Evolutionary conservation across 1,140 invertebrate genomes (phyloP).

Genomic region (Zophobas morio): DNA sequence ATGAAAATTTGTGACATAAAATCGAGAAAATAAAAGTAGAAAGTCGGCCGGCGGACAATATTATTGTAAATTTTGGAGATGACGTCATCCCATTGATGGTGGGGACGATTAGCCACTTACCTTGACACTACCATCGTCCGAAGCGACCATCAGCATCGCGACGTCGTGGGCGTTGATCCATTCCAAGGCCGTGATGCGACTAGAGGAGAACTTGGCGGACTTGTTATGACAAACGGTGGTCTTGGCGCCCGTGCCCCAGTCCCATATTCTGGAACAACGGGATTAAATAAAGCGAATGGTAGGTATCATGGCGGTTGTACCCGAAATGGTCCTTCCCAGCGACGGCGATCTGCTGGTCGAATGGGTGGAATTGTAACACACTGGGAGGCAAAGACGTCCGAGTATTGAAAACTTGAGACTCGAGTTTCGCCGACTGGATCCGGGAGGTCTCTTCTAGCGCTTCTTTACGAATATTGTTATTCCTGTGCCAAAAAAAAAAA

Average conservation of each 20-base stretch:
- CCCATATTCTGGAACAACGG: conserved; percentile 75
- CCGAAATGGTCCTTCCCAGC: conserved; percentile 80
- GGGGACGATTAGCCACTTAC: no score
- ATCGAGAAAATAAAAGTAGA: no score
- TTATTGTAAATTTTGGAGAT: no score
- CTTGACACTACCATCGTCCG: conserved; percentile 85
- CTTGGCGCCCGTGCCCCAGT: conserved; percentile 78
- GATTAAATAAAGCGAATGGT: neutral
- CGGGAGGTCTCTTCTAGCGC: conserved; percentile 76
- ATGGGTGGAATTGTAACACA: conserved; percentile 89
- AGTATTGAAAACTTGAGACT: conserved; percentile 88
- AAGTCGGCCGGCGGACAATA: no score
- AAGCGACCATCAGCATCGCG: conserved; percentile 79
- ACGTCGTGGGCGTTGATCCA: conserved; percentile 93
- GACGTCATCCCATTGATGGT: no score
- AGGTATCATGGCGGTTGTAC: conserved; percentile 18
- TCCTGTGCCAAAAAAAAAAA: conserved; percentile 68
- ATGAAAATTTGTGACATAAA: no score
- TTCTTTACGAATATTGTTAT: conserved; percentile 74
- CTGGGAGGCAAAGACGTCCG: conserved; percentile 83
- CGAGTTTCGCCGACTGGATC: conserved; percentile 73
- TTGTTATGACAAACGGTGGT: conserved; percentile 72
- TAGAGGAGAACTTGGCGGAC: conserved; percentile 64
- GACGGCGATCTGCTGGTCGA: conserved; percentile 89
- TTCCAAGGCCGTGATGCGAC: conserved; percentile 85